Base-by-base conservation (phyloP, 2,888 invertebrate species). In the Muschampia plurimacula region DNA sequence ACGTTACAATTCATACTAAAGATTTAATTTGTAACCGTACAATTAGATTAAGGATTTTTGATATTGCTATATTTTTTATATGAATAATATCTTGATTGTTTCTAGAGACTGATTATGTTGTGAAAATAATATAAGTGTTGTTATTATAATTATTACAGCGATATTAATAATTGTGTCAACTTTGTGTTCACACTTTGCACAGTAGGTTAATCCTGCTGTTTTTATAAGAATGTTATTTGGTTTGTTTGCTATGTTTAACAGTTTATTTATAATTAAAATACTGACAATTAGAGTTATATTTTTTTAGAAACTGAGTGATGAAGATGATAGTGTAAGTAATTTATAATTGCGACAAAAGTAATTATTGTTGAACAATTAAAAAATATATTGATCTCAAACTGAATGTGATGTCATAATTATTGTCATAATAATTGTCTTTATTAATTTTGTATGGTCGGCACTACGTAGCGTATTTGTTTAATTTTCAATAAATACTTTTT, bases 101-200 rank as follows among this genome's bases (percentile, higher is more conserved):
- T 46, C 46, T 46, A 12, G 46, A 46, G 46, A 46, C 46, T 46
- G 46, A 46, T 46, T 46, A 46, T 46, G 46, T 46, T 46, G 12
- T 46, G 12, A 46, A 5, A 46, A 46, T 46, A 3, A 46, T 46
- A 46, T 46, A 46, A 46, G 44, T 64, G 13, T 13, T 13, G 13
- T 64, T n/a, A 44, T 64, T 13, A 22, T 44, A 46, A 64, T 39
- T 13, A 64, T 15, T 44, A 64, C 39, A 44, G 44, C 44, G 44
- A 13, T 41, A 44, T 44, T 44, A 44, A 44, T 44, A 44, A 44
- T 46, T 46, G 46, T 9, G 12, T 0, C 12, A 46, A 12, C 4
- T 7, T n/a, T n/a, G 8, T 46, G 9, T 12, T 46, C 46, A 46
- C 46, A 10, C 46, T 46, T 9, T 46, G 46, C 46, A 46, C 46